phyloP scores from a whole-genome alignment of 2,113 vertebrate species.

The Sprattus sprattus region DNA sequence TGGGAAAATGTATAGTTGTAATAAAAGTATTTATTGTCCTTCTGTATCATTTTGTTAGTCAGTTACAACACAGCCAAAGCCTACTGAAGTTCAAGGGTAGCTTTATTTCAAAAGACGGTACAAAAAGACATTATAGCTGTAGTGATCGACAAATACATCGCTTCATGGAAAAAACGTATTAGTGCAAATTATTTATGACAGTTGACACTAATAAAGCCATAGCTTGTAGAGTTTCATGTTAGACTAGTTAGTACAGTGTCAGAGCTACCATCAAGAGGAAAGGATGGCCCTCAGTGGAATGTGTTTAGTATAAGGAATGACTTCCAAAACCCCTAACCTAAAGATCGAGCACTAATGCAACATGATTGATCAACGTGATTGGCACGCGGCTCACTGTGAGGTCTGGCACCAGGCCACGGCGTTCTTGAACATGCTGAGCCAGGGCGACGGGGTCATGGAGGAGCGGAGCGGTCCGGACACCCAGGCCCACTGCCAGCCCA shows the following conservation, averaged over 20 bases:
- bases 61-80: neutral
- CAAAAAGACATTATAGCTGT: neutral
- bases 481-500: constrained; percentile 92
- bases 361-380: neutral
- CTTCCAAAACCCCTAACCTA: too few species aligned
- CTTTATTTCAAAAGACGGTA: constrained; percentile 3
- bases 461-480: constrained; percentile 64
- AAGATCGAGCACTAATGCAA: neutral
- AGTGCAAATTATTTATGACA: constrained; percentile 5
- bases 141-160: neutral
- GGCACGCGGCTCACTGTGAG: neutral
- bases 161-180: neutral
- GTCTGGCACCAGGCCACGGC: constrained; percentile 78
- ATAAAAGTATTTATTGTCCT: constrained; percentile 23
- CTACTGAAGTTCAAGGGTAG: neutral
- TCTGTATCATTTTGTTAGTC: neutral
- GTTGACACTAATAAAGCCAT: neutral
- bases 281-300: neutral
- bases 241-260: neutral
- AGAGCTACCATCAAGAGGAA: neutral
- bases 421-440: constrained; percentile 84
- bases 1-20: constrained; percentile 23
- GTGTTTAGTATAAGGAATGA: neutral
- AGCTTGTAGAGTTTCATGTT: neutral
- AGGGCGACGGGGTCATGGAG: constrained; percentile 74